Evolutionary conservation across 53 echinoderm and acorn worm species (phyloP).

Genomic region (Stichopus horrens): DNA sequence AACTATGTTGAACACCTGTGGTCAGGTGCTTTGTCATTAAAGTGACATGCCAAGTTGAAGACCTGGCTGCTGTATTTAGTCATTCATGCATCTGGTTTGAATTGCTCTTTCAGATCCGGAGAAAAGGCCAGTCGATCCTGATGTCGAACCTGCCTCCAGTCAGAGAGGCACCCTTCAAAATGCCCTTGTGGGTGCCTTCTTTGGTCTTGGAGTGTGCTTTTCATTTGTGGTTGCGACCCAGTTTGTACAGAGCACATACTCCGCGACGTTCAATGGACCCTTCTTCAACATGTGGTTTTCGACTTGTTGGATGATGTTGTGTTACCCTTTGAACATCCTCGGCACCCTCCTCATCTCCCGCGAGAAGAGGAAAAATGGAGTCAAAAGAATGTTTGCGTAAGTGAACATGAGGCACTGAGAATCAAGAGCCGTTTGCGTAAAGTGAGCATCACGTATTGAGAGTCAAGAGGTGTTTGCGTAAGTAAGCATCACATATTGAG

Average conservation of each 20-base stretch:
- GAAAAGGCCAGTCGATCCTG: not conserved
- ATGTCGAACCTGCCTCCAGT: too few relatives aligned
- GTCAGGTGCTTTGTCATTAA: too few relatives aligned
- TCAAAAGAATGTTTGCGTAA: slow-evolving; percentile 60
- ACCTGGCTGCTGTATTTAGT: too few relatives aligned
- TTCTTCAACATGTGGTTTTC: slow-evolving; percentile 90
- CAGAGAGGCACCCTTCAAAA: slow-evolving; percentile 43
- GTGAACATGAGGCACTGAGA: not conserved
- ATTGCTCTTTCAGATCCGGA: not conserved
- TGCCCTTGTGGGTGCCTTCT: slow-evolving; percentile 64
- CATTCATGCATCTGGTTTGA: too few relatives aligned
- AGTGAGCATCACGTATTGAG: too few relatives aligned
- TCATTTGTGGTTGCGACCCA: slow-evolving; percentile 81
- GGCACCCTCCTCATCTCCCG: slow-evolving; percentile 60
- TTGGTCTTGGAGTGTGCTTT: slow-evolving; percentile 73
- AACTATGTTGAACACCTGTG: too few relatives aligned
- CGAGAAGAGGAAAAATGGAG: slow-evolving; percentile 56
- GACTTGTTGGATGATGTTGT: slow-evolving; percentile 76
- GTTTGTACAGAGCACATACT: slow-evolving; percentile 83
- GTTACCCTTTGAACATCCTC: slow-evolving; percentile 77
- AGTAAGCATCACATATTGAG: not conserved
- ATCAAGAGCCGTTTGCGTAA: too few relatives aligned
- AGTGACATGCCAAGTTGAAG: too few relatives aligned
- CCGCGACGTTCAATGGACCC: slow-evolving; percentile 76
- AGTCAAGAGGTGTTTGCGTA: slow-evolving; percentile 56